A percentile compares a stretch with the other conserved stretches of the same genome.
Conservation (phyloP, 35 echinoderm and acorn worm species). For the Apostichopus parvimensis region DNA sequence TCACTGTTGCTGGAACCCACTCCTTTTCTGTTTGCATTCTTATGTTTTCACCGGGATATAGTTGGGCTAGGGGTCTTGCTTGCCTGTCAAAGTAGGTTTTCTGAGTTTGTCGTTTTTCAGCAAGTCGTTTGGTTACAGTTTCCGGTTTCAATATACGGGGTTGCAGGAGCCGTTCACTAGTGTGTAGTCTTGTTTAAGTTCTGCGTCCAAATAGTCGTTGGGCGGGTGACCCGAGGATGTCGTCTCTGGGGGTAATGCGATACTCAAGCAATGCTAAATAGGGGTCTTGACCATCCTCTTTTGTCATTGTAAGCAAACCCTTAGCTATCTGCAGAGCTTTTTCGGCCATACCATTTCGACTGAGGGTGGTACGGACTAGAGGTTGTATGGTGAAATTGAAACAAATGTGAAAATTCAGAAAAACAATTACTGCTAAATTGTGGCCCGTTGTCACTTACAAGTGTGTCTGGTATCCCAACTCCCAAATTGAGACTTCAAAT, state of each 20-base stretch:
- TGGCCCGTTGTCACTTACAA: background rate
- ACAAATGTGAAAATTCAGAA: background rate
- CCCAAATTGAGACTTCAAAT: background rate
- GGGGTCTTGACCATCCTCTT: background rate
- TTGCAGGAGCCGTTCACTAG: background rate
- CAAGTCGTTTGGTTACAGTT: background rate
- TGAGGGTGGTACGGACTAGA: no score
- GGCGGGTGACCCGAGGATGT: no score
- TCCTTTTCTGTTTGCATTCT: background rate
- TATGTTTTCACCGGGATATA: background rate
- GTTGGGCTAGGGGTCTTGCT: no score
- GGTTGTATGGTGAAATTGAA: no score
- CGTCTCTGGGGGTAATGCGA: background rate
- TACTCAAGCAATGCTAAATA: background rate
- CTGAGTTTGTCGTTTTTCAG: background rate
- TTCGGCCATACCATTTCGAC: background rate
- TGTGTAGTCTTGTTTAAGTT: no score
- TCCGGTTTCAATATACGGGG: background rate
- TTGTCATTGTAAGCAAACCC: background rate
- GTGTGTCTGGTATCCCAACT: background rate
- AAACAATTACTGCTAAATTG: background rate
- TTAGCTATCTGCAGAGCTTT: background rate
- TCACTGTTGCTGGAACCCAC: background rate
- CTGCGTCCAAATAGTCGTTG: no score
- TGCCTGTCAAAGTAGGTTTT: conserved; percentile 1